Evolutionary conservation across 2,113 vertebrate genomes (phyloP).

Genomic region (Aspidoscelis tigris): DNA sequence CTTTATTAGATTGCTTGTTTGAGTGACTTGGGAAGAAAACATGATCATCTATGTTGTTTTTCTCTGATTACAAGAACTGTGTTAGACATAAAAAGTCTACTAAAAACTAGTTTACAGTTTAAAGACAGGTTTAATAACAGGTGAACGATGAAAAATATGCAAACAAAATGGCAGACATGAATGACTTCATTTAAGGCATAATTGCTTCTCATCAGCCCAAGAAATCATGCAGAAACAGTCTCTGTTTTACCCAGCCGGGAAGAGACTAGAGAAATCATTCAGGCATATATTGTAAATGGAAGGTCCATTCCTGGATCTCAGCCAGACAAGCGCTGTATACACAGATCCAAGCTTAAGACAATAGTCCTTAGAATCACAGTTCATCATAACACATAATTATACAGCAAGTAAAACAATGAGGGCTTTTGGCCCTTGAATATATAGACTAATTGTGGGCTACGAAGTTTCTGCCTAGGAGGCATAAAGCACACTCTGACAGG

Average conservation of each 20-base stretch:
- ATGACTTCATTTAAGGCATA: constrained; percentile 87
- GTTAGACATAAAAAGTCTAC: constrained; percentile 81
- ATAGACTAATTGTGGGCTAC: constrained; percentile 82
- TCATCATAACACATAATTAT: constrained; percentile 87
- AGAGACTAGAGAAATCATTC: constrained; percentile 81
- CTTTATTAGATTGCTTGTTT: constrained; percentile 82
- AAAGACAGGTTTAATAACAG: constrained; percentile 87
- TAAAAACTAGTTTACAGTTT: constrained; percentile 84
- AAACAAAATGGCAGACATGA: constrained; percentile 89
- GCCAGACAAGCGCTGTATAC: constrained; percentile 75
- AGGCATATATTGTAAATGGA: constrained; percentile 81
- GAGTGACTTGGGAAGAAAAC: constrained; percentile 81
- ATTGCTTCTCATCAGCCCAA: constrained; percentile 88
- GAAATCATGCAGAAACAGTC: constrained; percentile 87
- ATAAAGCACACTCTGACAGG: constrained; percentile 70
- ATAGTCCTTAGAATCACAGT: constrained; percentile 82
- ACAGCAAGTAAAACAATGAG: constrained; percentile 81
- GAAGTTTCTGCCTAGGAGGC: constrained; percentile 78
- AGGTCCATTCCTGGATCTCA: constrained; percentile 80
- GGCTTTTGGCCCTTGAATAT: constrained; percentile 79
- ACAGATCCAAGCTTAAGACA: constrained; percentile 79
- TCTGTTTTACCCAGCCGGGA: constrained; percentile 76
- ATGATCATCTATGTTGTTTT: constrained; percentile 80
- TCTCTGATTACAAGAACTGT: constrained; percentile 78
- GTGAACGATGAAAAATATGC: constrained; percentile 85